Evolutionary conservation across 2,113 vertebrate genomes (phyloP).

Genomic region (Seriola rivoliana): DNA sequence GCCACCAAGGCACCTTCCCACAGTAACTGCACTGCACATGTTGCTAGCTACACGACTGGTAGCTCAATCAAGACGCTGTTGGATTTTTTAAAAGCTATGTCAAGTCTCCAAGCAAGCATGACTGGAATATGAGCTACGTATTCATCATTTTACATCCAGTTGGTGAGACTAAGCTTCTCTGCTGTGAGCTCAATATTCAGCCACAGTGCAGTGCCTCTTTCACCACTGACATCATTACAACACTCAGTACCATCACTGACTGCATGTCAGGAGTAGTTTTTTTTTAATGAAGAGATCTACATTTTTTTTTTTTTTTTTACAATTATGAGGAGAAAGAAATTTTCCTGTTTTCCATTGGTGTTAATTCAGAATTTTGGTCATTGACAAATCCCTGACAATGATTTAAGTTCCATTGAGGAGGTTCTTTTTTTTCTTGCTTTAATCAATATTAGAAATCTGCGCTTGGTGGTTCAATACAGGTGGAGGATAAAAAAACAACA

Average conservation of each 20-base stretch:
- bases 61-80: conserved; percentile 69
- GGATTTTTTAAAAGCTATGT: conserved; percentile 40
- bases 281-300: too few species aligned
- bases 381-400: not conserved
- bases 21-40: conserved; percentile 73
- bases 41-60: conserved; percentile 68
- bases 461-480: not conserved
- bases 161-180: conserved; percentile 2
- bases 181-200: not conserved
- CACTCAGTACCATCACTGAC: not conserved
- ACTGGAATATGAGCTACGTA: conserved; percentile 33
- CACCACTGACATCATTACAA: not conserved
- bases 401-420: not conserved
- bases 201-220: not conserved
- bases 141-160: conserved; percentile 21
- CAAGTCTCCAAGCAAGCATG: conserved; percentile 46
- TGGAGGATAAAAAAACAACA: not conserved
- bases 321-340: too few species aligned
- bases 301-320: too few species aligned
- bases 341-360: not conserved
- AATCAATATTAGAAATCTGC: not conserved
- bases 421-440: not conserved
- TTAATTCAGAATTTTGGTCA: not conserved
- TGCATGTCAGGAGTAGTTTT: too few species aligned
- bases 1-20: conserved; percentile 75